A percentile compares a stretch with the other conserved stretches of the same genome.
Evolutionary conservation across 2,797 vertebrate genomes (phyloP).

Genomic region (Hydrolagus colliei): DNA sequence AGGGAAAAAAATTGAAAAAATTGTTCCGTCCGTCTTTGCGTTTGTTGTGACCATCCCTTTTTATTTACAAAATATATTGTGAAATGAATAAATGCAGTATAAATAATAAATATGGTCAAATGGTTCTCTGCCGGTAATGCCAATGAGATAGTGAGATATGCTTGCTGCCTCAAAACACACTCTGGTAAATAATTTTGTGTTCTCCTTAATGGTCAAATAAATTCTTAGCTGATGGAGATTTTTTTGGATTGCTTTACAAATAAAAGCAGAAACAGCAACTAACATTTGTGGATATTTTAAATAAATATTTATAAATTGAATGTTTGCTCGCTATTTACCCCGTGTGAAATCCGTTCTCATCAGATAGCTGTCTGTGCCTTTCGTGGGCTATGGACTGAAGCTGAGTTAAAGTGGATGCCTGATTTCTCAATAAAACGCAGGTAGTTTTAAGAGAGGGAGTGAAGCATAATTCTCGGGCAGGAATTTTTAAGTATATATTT

Average conservation of each 20-base stretch:
- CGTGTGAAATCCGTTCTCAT: not conserved
- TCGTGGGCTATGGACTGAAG: not conserved
- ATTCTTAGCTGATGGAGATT: not conserved
- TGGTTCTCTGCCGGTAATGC: not conserved
- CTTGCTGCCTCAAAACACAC: too few species aligned
- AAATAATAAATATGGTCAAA: not conserved
- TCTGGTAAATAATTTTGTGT: slow-evolving; percentile 3
- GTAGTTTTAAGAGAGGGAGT: not conserved
- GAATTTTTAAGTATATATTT: not conserved
- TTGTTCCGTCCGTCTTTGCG: not conserved
- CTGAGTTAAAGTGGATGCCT: not conserved
- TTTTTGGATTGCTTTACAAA: not conserved
- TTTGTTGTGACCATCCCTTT: not conserved
- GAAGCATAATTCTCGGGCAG: not conserved
- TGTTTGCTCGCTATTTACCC: not conserved
- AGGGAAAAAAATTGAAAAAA: not conserved
- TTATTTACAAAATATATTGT: not conserved
- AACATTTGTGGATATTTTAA: not conserved
- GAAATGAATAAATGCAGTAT: not conserved
- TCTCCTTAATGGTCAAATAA: not conserved
- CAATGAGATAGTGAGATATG: not conserved
- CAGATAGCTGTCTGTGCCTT: not conserved
- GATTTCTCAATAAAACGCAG: not conserved
- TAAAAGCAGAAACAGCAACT: not conserved
- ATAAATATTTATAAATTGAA: not conserved